Percentiles rank a stretch among this genome's conserved stretches.
Evolutionary conservation across 2,797 vertebrate species (phyloP).

Genomic region (Crax fasciolata): DNA sequence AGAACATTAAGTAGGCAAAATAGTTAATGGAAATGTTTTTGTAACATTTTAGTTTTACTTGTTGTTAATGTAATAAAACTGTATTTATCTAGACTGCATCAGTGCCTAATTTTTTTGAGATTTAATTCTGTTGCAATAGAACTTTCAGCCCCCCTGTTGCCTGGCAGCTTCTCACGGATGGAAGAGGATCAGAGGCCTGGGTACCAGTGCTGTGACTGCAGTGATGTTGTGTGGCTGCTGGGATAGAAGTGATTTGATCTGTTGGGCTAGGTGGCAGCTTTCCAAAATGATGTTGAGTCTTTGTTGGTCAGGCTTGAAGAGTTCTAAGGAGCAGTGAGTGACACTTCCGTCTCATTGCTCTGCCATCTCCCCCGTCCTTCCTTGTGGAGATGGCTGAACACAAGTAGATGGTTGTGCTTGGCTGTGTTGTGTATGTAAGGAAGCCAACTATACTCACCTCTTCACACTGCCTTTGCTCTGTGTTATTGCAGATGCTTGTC

Average conservation of each 20-base stretch:
- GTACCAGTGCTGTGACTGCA: background rate
- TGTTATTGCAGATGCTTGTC: background rate
- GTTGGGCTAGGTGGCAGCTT: background rate
- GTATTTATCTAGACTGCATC: background rate
- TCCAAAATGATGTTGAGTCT: background rate
- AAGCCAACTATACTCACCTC: background rate
- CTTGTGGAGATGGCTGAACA: background rate
- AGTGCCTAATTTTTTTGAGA: background rate
- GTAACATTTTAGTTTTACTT: constrained; percentile 27
- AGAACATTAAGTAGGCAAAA: constrained; percentile 40
- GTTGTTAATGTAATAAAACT: background rate
- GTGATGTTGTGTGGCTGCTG: background rate
- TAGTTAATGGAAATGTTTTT: constrained; percentile 16
- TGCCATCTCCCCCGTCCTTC: background rate
- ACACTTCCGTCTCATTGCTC: background rate
- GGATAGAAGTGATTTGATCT: background rate
- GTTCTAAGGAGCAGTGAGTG: background rate
- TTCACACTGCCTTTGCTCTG: background rate
- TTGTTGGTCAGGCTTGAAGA: background rate
- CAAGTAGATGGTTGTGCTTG: constrained; percentile 26
- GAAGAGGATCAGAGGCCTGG: background rate
- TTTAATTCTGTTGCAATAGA: background rate
- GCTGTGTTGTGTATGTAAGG: rapidly evolving
- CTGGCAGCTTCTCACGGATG: background rate
- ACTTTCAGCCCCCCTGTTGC: background rate